phyloP scores from a whole-genome alignment of 1,140 invertebrate species.

The Matsumurasca onukii region DNA sequence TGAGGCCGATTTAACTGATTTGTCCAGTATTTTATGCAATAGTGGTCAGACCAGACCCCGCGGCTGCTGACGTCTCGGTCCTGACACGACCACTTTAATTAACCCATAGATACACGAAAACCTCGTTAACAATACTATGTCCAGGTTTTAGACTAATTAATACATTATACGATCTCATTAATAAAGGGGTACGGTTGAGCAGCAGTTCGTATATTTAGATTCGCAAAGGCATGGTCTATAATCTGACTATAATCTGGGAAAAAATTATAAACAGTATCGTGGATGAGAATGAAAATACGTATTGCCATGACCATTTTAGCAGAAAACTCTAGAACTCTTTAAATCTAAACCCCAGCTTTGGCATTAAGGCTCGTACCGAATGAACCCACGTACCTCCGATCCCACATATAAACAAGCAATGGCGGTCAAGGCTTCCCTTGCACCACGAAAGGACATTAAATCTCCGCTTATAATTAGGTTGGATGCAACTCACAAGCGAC shows the following conservation, averaged over 20 bases:
- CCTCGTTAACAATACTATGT: not conserved
- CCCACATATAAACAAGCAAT: not conserved
- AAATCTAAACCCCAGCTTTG: no score
- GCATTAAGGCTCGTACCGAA: no score
- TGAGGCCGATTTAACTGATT: not conserved
- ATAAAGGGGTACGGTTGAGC: no score
- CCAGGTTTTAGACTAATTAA: no score
- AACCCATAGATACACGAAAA: not conserved
- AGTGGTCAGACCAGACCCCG: not conserved
- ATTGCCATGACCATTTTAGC: no score
- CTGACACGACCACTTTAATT: not conserved
- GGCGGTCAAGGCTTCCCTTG: not conserved
- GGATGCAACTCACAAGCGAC: not conserved
- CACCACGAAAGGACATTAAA: constrained; percentile 7
- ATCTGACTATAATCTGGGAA: no score
- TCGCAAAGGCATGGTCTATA: no score
- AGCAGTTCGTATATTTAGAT: no score
- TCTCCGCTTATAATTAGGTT: constrained; percentile 10
- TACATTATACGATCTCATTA: no score
- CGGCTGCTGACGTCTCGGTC: not conserved
- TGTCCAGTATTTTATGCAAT: constrained; percentile 1
- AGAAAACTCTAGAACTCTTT: no score
- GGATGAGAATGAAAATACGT: no score
- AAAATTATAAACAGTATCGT: no score
- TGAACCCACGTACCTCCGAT: not conserved